Evolutionary conservation across 2,888 invertebrate genomes (phyloP), one percentile per base, ranked within the genome.

Genomic region (Actias luna): DNA sequence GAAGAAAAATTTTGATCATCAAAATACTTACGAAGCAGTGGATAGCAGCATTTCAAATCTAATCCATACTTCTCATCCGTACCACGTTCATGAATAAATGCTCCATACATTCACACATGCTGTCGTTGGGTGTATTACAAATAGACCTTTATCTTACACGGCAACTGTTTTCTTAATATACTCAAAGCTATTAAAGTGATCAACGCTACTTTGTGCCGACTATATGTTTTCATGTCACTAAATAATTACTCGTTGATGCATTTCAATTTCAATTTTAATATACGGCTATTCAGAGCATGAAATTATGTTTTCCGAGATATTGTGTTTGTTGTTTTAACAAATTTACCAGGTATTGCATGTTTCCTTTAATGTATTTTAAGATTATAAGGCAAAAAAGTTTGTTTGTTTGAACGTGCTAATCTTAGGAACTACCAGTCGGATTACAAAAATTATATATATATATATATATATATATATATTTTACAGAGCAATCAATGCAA

Each of bases 171-270:
- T 60, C 62, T 58, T 64, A 35, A 58, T 58, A 57, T 58, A 59
- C 58, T 59, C 59, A 22, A 29, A 60, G 50, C 65, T 68, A 75
- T 77, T 70, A 70, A 67, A 65, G 62, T 58, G 36, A 63, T 62
- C 60, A 64, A 63, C 59, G 73, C 65, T 71, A 74, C 74, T 75
- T 70, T 55, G 67, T 68, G 36, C 58, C 46, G 46, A 50, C 67
- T 68, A 67, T 72, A 71, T 69, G 66, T 69, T 73, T 75, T 68
- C 72, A 74, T 75, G 68, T 46, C 71, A 65, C 69, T 35, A 64
- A 69, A 71, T 75, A 75, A 76, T 74, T 74, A 73, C 67, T 68
- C 61, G 58, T 62, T 60, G 55, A 63, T 61, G 57, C 58, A 68
- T 61, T 67, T 64, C 58, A 62, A 62, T 63, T 62, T 61, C 58